A percentile compares a stretch with the other conserved stretches of the same genome.
These are phyloP conservation scores for Oncorhynchus clarkii DNA, from an alignment of 2,113 vertebrate genomes.

Conservation along the genomic window DNA sequence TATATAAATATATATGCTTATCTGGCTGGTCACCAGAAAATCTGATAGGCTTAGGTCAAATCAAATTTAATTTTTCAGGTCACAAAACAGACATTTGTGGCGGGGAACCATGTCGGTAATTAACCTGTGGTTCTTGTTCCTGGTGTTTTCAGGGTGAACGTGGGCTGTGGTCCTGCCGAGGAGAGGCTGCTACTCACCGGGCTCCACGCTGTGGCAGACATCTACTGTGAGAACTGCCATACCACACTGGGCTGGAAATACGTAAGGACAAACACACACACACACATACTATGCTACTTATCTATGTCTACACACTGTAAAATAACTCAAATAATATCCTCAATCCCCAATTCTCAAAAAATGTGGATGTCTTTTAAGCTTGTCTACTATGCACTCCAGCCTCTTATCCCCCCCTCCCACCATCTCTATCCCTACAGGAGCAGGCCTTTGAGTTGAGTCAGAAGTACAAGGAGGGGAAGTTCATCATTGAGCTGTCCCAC, in stretches of 20 bases:
- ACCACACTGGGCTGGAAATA: conserved; percentile 99
- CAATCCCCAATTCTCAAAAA: too few species aligned
- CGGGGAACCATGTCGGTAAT: too few species aligned
- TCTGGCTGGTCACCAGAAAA: too few species aligned
- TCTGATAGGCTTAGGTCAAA: too few species aligned
- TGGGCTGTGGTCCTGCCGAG: conserved; percentile 95
- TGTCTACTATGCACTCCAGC: neutral
- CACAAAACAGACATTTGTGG: too few species aligned
- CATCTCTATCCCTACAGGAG: conserved; percentile 73
- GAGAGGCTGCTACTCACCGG: conserved; percentile 94
- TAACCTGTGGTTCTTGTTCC: too few species aligned
- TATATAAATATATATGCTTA: too few species aligned
- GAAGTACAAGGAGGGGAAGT: conserved; percentile 99
- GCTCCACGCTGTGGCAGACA: conserved; percentile 94
- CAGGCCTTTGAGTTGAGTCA: conserved; percentile 98
- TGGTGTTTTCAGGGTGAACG: conserved; percentile 81
- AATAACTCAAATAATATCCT: neutral
- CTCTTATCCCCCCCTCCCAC: neutral
- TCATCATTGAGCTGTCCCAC: conserved; percentile 98
- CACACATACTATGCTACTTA: neutral
- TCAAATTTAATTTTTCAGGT: too few species aligned
- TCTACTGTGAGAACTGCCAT: conserved; percentile 99
- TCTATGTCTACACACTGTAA: neutral
- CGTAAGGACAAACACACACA: conserved; percentile 69
- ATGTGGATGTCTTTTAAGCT: neutral